Evolutionary conservation across 1,140 invertebrate genomes (phyloP), one percentile per base, ranked within the genome.

Genomic region (Antheraea mylitta): DNA sequence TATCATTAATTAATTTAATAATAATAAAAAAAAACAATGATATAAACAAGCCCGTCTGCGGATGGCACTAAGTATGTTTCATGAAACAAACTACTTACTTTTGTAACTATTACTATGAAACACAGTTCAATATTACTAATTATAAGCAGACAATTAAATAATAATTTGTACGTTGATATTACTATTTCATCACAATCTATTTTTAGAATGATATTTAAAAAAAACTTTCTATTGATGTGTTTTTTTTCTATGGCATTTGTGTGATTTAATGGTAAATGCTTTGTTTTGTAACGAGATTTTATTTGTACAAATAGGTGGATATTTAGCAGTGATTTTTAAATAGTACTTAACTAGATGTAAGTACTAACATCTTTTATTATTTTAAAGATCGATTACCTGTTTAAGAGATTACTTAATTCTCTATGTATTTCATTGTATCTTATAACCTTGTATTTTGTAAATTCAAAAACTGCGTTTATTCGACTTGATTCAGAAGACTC

Each of bases 31-130:
- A 89, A 83, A 83, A 84, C 70, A 84, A 81, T 80, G 81, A 53
- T 73, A 81, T 86, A 78, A 77, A 64, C 60, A 73, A 76, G 74
- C 73, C 72, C 74, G 86, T 87, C 83, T 78, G 80, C 77, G 74
- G 80, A 91, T 91, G 89, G 89, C 89, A 91, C 89, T 79, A 78
- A 80, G 82, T 74, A 85, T 87, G 83, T 89, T 88, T 88, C 86
- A 86, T 81, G 65, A 75, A 80, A 88, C 74, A 81, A 74, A 58
- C 58, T 76, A 66, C 64, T 70, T 66, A 76, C 62, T 64, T 71
- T 67, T 67, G 74, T 71, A 30, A 30, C 22, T 76, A 73, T 70
- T 77, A 66, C 74, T 71, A 77, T 80, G 85, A 87, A 89, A 87
- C 85, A 87, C 70, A 76, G 73, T 76, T 80, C 70, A 78, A 80